Conservation (phyloP, 1,140 invertebrate species). For the Caenorhabditis briggsae region DNA sequence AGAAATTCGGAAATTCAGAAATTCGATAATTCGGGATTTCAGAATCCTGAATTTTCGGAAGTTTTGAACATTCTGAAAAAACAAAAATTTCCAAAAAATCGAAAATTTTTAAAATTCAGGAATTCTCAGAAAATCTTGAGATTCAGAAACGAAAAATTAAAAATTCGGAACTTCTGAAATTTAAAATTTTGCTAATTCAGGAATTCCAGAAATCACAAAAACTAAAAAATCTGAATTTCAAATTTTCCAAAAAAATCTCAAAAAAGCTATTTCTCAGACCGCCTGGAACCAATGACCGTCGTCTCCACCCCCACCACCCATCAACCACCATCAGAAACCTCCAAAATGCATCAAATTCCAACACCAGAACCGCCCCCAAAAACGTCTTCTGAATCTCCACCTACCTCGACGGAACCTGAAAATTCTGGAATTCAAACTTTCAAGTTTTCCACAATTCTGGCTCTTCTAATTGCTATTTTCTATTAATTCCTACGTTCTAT, state of each 20-base stretch:
- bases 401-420: slow-evolving; percentile 8
- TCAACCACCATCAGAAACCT: not conserved
- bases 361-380: not conserved
- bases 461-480: not conserved
- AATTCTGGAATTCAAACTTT: not conserved
- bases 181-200: no score
- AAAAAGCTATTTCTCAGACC: not conserved
- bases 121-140: no score
- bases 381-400: not conserved
- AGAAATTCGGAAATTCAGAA: not conserved
- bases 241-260: no score
- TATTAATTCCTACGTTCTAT: not conserved
- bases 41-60: no score
- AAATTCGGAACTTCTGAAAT: no score
- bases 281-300: slow-evolving; percentile 1
- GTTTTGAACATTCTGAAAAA: no score
- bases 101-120: no score
- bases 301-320: not conserved
- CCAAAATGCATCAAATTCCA: not conserved
- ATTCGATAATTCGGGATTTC: no score
- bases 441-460: no score
- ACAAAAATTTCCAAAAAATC: not conserved
- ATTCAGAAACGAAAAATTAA: no score
- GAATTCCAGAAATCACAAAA: no score
- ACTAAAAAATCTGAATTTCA: no score